These are phyloP conservation scores for Lymantria monacha DNA, from an alignment of 2,888 invertebrate genomes.

Conservation along the genomic window DNA sequence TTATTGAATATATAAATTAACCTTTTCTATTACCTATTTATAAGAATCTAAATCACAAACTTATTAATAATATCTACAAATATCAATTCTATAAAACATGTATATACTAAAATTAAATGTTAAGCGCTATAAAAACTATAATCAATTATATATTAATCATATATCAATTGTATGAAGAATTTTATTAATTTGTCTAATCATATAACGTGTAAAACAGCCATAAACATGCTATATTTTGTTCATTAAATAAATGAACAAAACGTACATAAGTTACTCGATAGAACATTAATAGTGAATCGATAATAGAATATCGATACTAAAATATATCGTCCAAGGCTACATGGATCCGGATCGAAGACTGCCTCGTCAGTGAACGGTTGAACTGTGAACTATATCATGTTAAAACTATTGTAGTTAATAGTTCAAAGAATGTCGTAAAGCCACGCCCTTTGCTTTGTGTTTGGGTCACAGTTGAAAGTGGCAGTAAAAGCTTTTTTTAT, in stretches of 20 bases:
- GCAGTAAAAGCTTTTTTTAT: conserved; percentile 23
- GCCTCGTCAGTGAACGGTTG: conserved; percentile 58
- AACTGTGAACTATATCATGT: conserved; percentile 74
- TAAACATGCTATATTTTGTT: background rate
- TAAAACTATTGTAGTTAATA: conserved; percentile 34
- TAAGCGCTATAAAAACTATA: too few relatives aligned
- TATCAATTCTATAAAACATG: too few relatives aligned
- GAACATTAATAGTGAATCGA: conserved; percentile 12
- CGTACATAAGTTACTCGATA: background rate
- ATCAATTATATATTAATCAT: too few relatives aligned
- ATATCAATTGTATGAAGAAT: too few relatives aligned
- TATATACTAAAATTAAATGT: too few relatives aligned
- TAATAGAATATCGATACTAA: conserved; percentile 53
- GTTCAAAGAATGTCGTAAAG: conserved; percentile 68
- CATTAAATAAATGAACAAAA: background rate
- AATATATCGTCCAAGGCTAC: conserved; percentile 68
- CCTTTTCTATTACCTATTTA: too few relatives aligned
- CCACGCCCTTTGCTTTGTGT: conserved; percentile 54
- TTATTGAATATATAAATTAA: too few relatives aligned
- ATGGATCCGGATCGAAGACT: conserved; percentile 68
- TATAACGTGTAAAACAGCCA: background rate
- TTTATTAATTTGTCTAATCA: too few relatives aligned
- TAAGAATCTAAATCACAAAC: too few relatives aligned
- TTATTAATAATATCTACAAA: too few relatives aligned
- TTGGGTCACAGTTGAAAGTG: conserved; percentile 46